These are phyloP conservation scores for Stenopsyche tienmushanensis DNA, from an alignment of 1,140 invertebrate species.

Conservation along the genomic window DNA sequence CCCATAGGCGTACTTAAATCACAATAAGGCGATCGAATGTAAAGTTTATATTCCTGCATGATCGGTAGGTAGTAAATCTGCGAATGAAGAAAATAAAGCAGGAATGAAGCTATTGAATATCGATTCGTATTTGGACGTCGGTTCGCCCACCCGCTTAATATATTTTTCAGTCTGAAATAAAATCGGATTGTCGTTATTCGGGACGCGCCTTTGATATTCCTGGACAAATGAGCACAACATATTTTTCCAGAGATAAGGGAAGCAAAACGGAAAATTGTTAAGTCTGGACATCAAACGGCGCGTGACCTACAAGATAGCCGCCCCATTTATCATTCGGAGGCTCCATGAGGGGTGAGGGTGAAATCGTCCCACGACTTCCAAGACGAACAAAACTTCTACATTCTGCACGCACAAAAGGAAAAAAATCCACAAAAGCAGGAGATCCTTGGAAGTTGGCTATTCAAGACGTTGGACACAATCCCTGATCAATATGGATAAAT, in stretches of 20 bases:
- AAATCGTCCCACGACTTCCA: background rate
- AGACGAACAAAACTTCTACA: too few species aligned
- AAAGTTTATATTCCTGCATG: too few species aligned
- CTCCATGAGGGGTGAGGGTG: background rate
- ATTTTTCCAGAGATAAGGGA: constrained; percentile 26
- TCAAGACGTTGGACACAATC: background rate
- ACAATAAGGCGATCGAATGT: too few species aligned
- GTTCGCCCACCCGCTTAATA: too few species aligned
- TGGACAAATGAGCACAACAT: constrained; percentile 28
- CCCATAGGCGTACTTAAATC: too few species aligned
- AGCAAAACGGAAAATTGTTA: constrained; percentile 24
- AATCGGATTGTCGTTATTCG: constrained; percentile 16
- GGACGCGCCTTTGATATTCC: constrained; percentile 14
- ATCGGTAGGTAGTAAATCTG: too few species aligned
- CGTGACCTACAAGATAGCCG: constrained; percentile 26
- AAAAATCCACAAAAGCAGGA: constrained; percentile 3
- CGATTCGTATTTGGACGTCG: too few species aligned
- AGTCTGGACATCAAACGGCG: constrained; percentile 30
- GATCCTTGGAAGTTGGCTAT: background rate
- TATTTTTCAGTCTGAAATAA: background rate
- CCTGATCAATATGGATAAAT: background rate
- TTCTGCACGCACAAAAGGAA: background rate
- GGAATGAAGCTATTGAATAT: too few species aligned
- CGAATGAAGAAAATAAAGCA: too few species aligned
- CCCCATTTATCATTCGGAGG: constrained; percentile 27